These are phyloP conservation scores for Cacoxenus indagator DNA, from an alignment of 2,888 invertebrate species.

Conservation along the genomic window DNA sequence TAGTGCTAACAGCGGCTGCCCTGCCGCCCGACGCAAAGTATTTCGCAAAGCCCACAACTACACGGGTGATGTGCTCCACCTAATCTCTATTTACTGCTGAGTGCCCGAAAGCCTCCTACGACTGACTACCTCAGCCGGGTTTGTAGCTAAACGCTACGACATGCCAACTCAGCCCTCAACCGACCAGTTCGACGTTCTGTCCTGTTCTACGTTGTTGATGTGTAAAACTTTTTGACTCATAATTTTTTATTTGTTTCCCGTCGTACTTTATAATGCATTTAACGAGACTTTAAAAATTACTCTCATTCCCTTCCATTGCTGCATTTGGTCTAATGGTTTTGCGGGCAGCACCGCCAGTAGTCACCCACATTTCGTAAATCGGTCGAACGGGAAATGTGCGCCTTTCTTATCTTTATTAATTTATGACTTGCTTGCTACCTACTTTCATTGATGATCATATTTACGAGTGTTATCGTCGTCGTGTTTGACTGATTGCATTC, in stretches of 20 bases:
- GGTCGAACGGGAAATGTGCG: background rate
- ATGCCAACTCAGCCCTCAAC: background rate
- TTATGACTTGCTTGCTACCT: slow-evolving; percentile 50
- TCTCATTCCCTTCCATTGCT: too few species aligned
- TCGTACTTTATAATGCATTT: slow-evolving; percentile 25
- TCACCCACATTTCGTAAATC: background rate
- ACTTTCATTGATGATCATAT: slow-evolving; percentile 2
- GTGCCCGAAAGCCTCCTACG: background rate
- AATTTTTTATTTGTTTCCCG: slow-evolving; percentile 33
- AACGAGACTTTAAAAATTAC: slow-evolving; percentile 17
- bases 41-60: too few species aligned
- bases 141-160: background rate
- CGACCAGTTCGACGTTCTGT: background rate
- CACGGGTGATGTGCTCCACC: slow-evolving; percentile 17
- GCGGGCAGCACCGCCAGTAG: too few species aligned
- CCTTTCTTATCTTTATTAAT: slow-evolving; percentile 41
- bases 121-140: background rate
- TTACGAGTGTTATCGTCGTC: background rate
- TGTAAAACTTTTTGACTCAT: slow-evolving; percentile 42
- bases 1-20: slow-evolving; percentile 8
- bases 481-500: slow-evolving; percentile 1
- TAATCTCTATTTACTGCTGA: slow-evolving; percentile 37
- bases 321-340: too few species aligned
- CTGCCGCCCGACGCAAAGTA: background rate
- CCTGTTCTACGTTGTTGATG: background rate